These are phyloP conservation scores for Laterallus jamaicensis DNA, from an alignment of 2,113 vertebrate genomes.

Conservation along the genomic window DNA sequence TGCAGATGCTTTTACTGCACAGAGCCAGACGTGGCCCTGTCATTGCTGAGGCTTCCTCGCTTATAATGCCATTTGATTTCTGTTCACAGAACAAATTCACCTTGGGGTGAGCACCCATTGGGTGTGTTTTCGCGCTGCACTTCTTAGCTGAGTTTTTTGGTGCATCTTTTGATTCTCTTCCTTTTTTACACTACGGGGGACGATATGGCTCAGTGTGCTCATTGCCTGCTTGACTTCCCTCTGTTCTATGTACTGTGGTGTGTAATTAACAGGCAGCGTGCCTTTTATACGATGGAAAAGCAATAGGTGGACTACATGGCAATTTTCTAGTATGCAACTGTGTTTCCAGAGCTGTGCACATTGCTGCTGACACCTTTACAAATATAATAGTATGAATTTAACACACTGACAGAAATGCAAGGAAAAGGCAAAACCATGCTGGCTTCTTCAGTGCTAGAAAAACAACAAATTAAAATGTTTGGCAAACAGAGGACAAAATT, in stretches of 20 bases:
- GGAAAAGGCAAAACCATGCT: constrained; percentile 43
- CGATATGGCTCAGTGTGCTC: background rate
- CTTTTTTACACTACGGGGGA: background rate
- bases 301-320: constrained; percentile 46
- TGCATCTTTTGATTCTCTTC: constrained; percentile 12
- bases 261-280: constrained; percentile 47
- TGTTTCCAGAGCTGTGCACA: constrained; percentile 60
- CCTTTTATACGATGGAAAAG: constrained; percentile 38
- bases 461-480: constrained; percentile 65
- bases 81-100: background rate
- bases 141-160: background rate
- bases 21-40: background rate
- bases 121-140: background rate
- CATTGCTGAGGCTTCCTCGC: background rate
- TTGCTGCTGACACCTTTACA: constrained; percentile 51
- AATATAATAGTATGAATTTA: constrained; percentile 45
- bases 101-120: background rate
- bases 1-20: background rate
- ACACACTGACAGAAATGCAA: constrained; percentile 22
- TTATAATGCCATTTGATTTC: background rate
- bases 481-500: constrained; percentile 53
- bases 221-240: constrained; percentile 28
- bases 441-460: constrained; percentile 32
- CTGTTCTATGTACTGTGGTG: constrained; percentile 31
- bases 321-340: constrained; percentile 45